Conservation (phyloP, 2,797 vertebrate species). For the Sebastes trivittatus region DNA sequence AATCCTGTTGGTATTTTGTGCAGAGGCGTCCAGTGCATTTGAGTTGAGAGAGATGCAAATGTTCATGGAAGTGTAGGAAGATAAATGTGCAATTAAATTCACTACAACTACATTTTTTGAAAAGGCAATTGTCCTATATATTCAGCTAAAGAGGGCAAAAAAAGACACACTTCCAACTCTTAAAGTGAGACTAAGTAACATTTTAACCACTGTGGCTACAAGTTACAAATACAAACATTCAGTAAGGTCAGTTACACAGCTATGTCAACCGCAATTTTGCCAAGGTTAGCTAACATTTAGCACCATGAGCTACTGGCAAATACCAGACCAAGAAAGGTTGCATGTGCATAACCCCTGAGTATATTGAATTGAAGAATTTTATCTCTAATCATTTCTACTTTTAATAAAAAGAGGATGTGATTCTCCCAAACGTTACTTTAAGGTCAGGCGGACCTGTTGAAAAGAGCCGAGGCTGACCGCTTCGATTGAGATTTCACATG, state of each 20-base stretch:
- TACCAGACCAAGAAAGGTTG: background rate
- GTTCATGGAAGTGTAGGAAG: background rate
- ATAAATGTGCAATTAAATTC: conserved; percentile 6
- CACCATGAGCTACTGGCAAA: background rate
- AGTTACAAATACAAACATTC: background rate
- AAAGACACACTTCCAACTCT: background rate
- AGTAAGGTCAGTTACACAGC: background rate
- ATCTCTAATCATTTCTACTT: background rate
- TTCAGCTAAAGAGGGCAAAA: background rate
- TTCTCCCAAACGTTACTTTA: background rate
- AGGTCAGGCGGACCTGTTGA: background rate
- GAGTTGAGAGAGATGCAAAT: background rate
- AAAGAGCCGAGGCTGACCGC: background rate
- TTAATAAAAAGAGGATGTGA: background rate
- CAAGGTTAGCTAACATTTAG: background rate
- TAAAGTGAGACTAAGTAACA: background rate
- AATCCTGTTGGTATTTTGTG: background rate
- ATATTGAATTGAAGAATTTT: background rate
- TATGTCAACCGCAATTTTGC: background rate
- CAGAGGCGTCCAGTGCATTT: background rate
- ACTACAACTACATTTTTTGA: background rate
- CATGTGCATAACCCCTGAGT: background rate
- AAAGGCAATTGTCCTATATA: background rate
- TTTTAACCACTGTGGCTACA: background rate
- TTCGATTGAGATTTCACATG: conserved; percentile 3